Evolutionary conservation across 1,140 invertebrate genomes (phyloP).

Genomic region (Saccostrea glomerata): DNA sequence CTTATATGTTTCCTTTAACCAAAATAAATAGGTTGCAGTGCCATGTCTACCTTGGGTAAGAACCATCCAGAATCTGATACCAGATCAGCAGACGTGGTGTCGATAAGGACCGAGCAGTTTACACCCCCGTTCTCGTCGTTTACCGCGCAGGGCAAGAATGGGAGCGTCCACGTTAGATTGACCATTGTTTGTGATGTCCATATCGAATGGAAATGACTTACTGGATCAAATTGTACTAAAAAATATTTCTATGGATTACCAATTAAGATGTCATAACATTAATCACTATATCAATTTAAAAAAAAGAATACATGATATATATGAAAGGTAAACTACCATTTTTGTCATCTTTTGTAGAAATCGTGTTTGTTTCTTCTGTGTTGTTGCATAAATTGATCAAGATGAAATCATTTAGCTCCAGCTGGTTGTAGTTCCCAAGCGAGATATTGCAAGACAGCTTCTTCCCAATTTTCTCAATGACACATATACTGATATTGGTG

Average conservation of each 20-base stretch:
- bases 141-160: not conserved
- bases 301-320: not conserved
- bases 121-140: not conserved
- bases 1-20: too few species aligned
- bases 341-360: not conserved
- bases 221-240: not conserved
- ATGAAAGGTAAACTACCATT: not conserved
- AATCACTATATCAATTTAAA: not conserved
- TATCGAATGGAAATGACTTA: not conserved
- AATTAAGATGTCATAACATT: not conserved
- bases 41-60: not conserved
- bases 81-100: not conserved
- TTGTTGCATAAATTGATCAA: not conserved
- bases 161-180: not conserved
- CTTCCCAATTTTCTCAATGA: not conserved
- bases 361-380: not conserved
- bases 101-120: not conserved
- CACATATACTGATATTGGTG: not conserved
- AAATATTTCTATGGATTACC: not conserved
- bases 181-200: not conserved
- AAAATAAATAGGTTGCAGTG: too few species aligned
- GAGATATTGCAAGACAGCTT: constrained; percentile 3
- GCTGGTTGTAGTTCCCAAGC: not conserved
- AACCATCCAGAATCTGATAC: not conserved
- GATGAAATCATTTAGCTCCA: not conserved